Base-by-base conservation (phyloP, 1,140 invertebrate species). In the Neoseiulus cucumeris region DNA sequence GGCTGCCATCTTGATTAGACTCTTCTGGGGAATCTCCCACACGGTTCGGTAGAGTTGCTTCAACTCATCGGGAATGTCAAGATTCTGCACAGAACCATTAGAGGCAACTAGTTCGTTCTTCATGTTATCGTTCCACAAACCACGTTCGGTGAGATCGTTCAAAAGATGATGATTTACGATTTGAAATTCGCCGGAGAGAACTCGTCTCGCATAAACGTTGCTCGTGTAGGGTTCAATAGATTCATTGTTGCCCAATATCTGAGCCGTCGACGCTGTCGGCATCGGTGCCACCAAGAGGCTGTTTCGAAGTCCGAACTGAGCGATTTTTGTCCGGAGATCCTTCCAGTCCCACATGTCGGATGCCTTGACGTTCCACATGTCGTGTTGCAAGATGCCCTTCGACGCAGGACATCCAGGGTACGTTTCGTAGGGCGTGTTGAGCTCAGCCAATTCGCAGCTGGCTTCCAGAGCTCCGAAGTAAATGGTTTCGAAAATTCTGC, bases 191-290 rank as follows among this genome's bases (percentile, higher is more conserved):
- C 92, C 93, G 42, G 91, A 94, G 9, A 97, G 78, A 1, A 98
- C 94, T 59, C 95, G 80, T 69, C 95, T 79, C 25, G 85, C 85
- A 73, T 98, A 99, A 69, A 98, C 90, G 73, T 99, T 99, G 18
- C 87, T 94, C 0, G 93, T 98, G 74, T 96, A 98, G 0, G 95
- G 90, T 77, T 99, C 96, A 73, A 98, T 89, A 0, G 91, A 91
- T 77, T 99, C 94, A 76, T 98, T 98, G 72, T 98, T 98, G 14
- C 95, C 96, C 33, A 99, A 80, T 73, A 99, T 99, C 78, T 98
- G 95, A 6, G 96, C 94, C 0, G 96, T 99, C 1, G 93, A 97
- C 14, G 95, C 94, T 14, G 95, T 99, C 1, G 95, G 96, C 95
- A 98, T 99, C 0, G 94, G 93, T 0, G 96, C 93, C 55, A 98